Evolutionary conservation across 2,888 invertebrate species (phyloP), one percentile per base, ranked within the genome.

Genomic region (Noctua janthe): DNA sequence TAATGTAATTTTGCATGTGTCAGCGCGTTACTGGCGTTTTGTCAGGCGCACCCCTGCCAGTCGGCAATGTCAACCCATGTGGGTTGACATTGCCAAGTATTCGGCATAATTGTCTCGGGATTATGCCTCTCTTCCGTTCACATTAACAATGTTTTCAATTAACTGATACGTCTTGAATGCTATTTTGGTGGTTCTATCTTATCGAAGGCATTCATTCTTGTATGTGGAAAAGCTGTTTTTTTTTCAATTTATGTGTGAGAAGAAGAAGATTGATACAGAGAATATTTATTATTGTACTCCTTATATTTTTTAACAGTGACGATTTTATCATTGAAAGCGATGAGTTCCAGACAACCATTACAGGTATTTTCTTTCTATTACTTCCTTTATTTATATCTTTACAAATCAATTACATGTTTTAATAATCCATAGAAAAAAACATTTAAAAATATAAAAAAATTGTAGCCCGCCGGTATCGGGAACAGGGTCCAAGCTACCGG

Each of bases 1-100:
- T 89, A 91, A 93, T 92, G 94, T 94, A 94, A 95, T 95, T 94
- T 94, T 92, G 93, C 92, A 93, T 91, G 90, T 93, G 95, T 95
- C 95, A 95, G 92, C 94, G 89, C 88, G 90, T 92, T 94, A 92
- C 86, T 85, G 88, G 82, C 88, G 90, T 91, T 92, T 92, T 91
- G 92, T 91, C 91, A 90, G 80, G 74, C 85, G 80, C 88, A 90
- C 88, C 87, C 89, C 84, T 88, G 64, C 71, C 70, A 74, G 71
- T 87, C 56, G 54, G 49, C 81, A 82, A 43, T 43, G 43, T 43
- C 43, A 43, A 7, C 43, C 43, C 82, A 5, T 39, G 78, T 78
- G 83, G 83, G 87, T 84, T 80, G 83, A 79, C 88, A 85, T 75
- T 77, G 81, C 84, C 80, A 84, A 87, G 88, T 86, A 78, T 83